These are phyloP conservation scores for Macrosoma leucophasiata DNA, from an alignment of 2,888 invertebrate species.

Conservation along the genomic window DNA sequence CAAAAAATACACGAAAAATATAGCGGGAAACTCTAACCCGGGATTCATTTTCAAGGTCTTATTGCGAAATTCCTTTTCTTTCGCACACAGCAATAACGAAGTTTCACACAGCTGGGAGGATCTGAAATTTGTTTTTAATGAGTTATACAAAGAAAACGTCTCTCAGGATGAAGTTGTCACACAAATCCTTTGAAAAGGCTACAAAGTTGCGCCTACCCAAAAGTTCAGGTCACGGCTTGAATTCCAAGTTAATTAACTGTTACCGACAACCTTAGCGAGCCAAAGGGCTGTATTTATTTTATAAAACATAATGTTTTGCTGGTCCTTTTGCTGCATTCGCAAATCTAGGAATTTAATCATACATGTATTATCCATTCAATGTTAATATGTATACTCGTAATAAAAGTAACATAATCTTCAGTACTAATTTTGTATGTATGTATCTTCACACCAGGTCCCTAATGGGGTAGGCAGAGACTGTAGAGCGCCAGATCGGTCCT, in stretches of 20 bases:
- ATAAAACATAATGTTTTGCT: constrained; percentile 32
- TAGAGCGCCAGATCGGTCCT: too few species aligned
- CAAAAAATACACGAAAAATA: too few species aligned
- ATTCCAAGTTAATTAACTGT: constrained; percentile 48
- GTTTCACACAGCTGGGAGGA: constrained; percentile 29
- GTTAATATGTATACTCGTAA: too few species aligned
- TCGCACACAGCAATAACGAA: constrained; percentile 32
- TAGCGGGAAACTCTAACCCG: too few species aligned
- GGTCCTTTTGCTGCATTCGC: too few species aligned
- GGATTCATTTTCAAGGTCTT: too few species aligned
- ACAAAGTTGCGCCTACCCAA: constrained; percentile 40
- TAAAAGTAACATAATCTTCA: too few species aligned
- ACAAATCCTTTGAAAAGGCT: constrained; percentile 47
- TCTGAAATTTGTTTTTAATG: constrained; percentile 48
- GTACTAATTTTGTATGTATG: too few species aligned
- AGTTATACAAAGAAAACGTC: constrained; percentile 45
- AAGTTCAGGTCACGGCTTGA: constrained; percentile 48
- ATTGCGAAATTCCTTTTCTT: constrained; percentile 21
- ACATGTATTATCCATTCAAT: too few species aligned
- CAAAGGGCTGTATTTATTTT: constrained; percentile 34
- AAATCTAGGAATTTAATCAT: too few species aligned
- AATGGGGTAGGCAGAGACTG: too few species aligned
- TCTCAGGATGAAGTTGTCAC: constrained; percentile 35
- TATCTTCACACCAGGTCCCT: too few species aligned
- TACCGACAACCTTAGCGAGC: constrained; percentile 23